Conservation (phyloP, 2,113 vertebrate genomes). For the Leptobrachium ailaonicum region DNA sequence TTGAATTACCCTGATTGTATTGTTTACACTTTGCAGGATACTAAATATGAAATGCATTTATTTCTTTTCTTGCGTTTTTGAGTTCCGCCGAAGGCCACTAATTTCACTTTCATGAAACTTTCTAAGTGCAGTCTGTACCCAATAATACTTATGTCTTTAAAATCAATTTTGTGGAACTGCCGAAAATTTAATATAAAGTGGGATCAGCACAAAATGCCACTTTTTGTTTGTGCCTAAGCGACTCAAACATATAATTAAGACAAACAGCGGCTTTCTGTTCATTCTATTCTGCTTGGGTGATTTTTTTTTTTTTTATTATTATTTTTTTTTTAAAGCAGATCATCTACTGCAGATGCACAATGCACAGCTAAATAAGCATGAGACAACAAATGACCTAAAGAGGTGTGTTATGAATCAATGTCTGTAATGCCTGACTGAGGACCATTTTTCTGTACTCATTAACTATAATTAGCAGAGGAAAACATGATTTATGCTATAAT, state of each 20-base stretch:
- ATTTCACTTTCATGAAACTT: not conserved
- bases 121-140: not conserved
- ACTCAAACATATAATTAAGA: slow-evolving; percentile 42
- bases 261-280: slow-evolving; percentile 19
- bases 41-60: too few species aligned
- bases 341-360: slow-evolving; percentile 30
- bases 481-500: slow-evolving; percentile 43
- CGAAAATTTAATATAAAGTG: not conserved
- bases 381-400: slow-evolving; percentile 35
- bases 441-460: slow-evolving; percentile 44
- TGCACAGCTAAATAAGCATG: slow-evolving; percentile 36
- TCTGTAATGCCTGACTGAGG: slow-evolving; percentile 33
- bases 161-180: slow-evolving; percentile 17
- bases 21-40: too few species aligned
- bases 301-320: not conserved
- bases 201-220: slow-evolving; percentile 17
- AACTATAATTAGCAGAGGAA: slow-evolving; percentile 47
- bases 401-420: slow-evolving; percentile 43
- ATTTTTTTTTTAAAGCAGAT: not conserved
- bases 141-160: slow-evolving; percentile 20
- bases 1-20: too few species aligned
- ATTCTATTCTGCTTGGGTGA: slow-evolving; percentile 17
- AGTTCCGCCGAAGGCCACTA: not conserved
- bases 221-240: slow-evolving; percentile 22
- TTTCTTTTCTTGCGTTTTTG: too few species aligned